A percentile compares a stretch with the other conserved stretches of the same genome.
These are phyloP conservation scores for Anthophora plumipes DNA, from an alignment of 2,888 invertebrate genomes.

Conservation along the genomic window DNA sequence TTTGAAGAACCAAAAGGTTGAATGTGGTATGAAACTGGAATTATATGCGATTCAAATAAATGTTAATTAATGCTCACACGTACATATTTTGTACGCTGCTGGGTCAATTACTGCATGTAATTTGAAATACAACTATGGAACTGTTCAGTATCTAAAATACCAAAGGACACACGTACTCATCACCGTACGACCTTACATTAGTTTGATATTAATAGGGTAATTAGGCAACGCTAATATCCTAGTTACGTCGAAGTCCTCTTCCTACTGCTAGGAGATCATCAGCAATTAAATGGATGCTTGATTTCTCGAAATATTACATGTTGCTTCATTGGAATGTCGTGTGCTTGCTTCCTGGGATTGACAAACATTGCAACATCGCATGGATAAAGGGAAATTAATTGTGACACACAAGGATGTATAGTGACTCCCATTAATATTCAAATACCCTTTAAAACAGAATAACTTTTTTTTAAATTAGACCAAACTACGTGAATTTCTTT, in stretches of 20 bases:
- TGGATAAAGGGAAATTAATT: too few relatives aligned
- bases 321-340: too few relatives aligned
- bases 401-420: too few relatives aligned
- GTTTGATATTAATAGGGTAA: conserved; percentile 68
- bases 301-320: too few relatives aligned
- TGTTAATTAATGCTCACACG: conserved; percentile 1
- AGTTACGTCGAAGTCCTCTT: conserved; percentile 58
- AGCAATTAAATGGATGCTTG: too few relatives aligned
- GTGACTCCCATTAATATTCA: too few relatives aligned
- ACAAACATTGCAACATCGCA: too few relatives aligned
- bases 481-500: too few relatives aligned
- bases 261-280: too few relatives aligned
- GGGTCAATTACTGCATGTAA: conserved; percentile 29
- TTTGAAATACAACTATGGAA: conserved; percentile 25
- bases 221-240: conserved; percentile 65
- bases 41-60: not conserved
- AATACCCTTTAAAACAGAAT: too few relatives aligned
- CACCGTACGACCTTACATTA: conserved; percentile 51
- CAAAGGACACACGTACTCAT: conserved; percentile 57
- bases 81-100: conserved; percentile 2
- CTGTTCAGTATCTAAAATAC: conserved; percentile 41
- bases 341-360: too few relatives aligned
- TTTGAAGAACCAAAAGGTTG: not conserved
- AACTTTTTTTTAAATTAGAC: too few relatives aligned
- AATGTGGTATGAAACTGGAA: not conserved